Conservation (phyloP, 2,888 invertebrate genomes). For the Gisinianus flammeolus region DNA sequence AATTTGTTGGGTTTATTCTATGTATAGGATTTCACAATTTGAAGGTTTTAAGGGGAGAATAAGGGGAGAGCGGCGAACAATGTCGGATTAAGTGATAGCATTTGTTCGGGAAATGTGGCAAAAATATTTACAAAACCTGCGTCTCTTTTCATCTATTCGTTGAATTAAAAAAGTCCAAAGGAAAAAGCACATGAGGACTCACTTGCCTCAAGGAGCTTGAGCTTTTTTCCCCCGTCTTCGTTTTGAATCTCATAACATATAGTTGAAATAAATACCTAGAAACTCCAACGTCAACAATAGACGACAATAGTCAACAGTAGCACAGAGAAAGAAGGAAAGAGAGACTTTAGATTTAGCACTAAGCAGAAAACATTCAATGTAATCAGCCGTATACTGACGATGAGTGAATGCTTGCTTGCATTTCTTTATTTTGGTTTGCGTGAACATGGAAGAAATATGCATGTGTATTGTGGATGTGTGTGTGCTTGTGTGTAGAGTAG, state of each 20-base stretch:
- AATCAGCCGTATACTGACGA: constrained; percentile 36
- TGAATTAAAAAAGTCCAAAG: background rate
- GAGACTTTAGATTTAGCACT: constrained; percentile 36
- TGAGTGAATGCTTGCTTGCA: constrained; percentile 5
- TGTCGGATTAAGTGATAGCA: constrained; percentile 28
- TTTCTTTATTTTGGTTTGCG: constrained; percentile 4
- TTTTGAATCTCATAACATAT: constrained; percentile 13
- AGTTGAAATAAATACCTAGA: constrained; percentile 35
- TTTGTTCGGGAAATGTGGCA: constrained; percentile 29
- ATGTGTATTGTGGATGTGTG: background rate
- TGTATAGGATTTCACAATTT: too few relatives aligned
- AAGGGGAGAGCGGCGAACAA: constrained; percentile 16
- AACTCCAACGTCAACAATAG: constrained; percentile 28
- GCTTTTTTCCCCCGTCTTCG: background rate
- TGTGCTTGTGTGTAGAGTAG: background rate
- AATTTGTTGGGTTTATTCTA: background rate
- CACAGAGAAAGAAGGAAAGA: constrained; percentile 12
- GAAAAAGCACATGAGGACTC: constrained; percentile 26
- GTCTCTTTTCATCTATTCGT: constrained; percentile 37
- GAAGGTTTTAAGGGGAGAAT: background rate
- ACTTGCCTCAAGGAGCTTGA: constrained; percentile 28
- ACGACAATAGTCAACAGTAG: constrained; percentile 22
- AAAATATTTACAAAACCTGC: constrained; percentile 31
- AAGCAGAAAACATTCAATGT: constrained; percentile 32
- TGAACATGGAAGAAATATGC: background rate